Evolutionary conservation across 2,113 vertebrate genomes (phyloP), one percentile per base, ranked within the genome.

Genomic region (Rhipidura dahli): DNA sequence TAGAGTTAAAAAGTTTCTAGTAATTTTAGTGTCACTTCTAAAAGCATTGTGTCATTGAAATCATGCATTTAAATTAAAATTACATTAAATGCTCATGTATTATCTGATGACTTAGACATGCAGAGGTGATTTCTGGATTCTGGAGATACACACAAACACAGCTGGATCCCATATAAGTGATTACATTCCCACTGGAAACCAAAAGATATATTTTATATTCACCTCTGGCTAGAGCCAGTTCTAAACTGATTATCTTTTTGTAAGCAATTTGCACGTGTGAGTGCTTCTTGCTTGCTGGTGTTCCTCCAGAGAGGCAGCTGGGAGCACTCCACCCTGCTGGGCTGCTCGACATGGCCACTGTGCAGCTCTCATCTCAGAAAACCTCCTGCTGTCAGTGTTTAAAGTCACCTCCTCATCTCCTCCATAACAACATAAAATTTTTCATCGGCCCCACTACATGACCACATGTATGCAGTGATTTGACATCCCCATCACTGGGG

Each of bases 1-100:
- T 10, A 44, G 7, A 53, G 23, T 54, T 72, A 1, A 72, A 84
- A 79, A 31, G 22, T n/a, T 89, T 71, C 61, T 60, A 72, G 45
- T 26, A 35, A 85, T 82, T 84, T 78, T 51, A 78, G 51, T 20
- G 23, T 60, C 28, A 24, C 27, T 89, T 82, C 61, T 91, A 84
- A 91, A 95, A 94, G 39, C 31, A 51, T 21, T 8, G 17, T n/a
- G 11, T 53, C 54, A 79, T 60, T 90, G 64, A 90, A 91, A 80
- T 27, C 10, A 45, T 39, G n/a, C 31, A 2, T 13, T 81, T 64
- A 30, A 70, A 60, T 68, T 86, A 21, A 80, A 92, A 24, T 78
- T 56, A 85, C 6, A 6, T 59, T 82, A 51, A 35, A n/a, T 23
- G 44, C 28, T 20, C 7, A 27, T 15, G 22, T 7, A 51, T 68